phyloP scores from a whole-genome alignment of 2,888 invertebrate genomes.

The Oxystoma pomonae region DNA sequence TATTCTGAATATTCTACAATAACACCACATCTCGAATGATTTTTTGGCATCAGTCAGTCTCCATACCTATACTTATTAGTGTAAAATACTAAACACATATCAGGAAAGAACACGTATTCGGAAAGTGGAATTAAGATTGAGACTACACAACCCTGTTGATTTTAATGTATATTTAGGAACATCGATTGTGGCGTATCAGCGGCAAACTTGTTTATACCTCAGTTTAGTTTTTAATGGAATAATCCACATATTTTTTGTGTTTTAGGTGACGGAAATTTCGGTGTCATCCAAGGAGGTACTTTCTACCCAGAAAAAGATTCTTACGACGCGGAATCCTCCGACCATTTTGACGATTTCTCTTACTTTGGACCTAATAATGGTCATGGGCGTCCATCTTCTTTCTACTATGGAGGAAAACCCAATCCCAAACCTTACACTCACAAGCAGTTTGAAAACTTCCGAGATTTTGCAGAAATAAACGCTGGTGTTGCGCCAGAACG shows the following conservation, averaged over 20 bases:
- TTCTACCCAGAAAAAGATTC: slow-evolving; percentile 75
- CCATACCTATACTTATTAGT: too few relatives aligned
- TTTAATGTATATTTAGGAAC: too few relatives aligned
- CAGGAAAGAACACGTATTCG: too few relatives aligned
- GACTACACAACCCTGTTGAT: too few relatives aligned
- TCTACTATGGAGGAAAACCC: slow-evolving; percentile 35
- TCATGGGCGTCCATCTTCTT: slow-evolving; percentile 62
- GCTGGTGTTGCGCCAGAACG: slow-evolving; percentile 64
- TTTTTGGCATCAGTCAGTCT: too few relatives aligned
- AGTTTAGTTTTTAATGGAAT: too few relatives aligned
- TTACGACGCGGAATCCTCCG: slow-evolving; percentile 56
- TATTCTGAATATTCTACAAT: too few relatives aligned
- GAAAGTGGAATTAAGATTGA: too few relatives aligned
- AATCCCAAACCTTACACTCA: slow-evolving; percentile 68
- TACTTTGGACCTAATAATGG: slow-evolving; percentile 60
- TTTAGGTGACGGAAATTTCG: slow-evolving; percentile 77
- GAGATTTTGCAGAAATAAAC: slow-evolving; percentile 87
- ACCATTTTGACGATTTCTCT: slow-evolving; percentile 52
- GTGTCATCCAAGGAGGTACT: slow-evolving; percentile 81
- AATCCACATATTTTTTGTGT: slow-evolving; percentile 30
- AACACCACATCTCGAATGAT: too few relatives aligned
- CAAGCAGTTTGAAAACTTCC: slow-evolving; percentile 85
- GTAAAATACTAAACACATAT: too few relatives aligned
- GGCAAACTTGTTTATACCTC: too few relatives aligned
- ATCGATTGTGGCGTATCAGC: too few relatives aligned